Evolutionary conservation across 1,140 invertebrate genomes (phyloP).

Genomic region (Vollenhovia emeryi): DNA sequence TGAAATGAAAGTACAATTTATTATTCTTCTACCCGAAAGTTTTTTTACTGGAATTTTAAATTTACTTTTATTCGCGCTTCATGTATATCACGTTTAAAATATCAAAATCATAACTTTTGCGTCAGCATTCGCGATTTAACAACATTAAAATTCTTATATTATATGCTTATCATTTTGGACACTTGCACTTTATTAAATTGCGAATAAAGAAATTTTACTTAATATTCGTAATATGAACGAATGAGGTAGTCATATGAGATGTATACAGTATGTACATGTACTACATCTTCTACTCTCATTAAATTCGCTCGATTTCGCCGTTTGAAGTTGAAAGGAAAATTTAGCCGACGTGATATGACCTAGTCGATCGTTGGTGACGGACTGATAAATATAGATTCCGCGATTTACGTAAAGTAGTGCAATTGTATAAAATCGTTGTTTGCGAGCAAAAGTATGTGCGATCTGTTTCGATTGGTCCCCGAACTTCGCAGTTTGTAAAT

Average conservation of each 20-base stretch:
- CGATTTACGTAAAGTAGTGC: not conserved
- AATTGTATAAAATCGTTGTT: not conserved
- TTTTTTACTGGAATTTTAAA: not conserved
- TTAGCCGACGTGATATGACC: not conserved
- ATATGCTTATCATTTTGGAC: not conserved
- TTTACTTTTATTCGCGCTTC: not conserved
- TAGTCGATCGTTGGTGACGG: not conserved
- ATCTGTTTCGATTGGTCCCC: conserved; percentile 58
- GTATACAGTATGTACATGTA: not conserved
- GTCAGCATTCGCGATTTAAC: not conserved
- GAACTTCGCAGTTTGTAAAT: conserved; percentile 33
- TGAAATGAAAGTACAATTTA: not conserved
- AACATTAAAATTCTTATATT: not conserved
- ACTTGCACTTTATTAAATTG: not conserved
- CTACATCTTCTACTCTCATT: not conserved
- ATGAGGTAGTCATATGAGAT: not conserved
- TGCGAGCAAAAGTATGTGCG: not conserved
- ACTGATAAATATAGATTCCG: not conserved
- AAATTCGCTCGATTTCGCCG: not conserved
- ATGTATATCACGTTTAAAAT: not conserved
- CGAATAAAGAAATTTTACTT: not conserved
- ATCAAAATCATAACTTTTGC: not conserved
- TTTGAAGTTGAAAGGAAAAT: not conserved
- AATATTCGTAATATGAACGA: not conserved
- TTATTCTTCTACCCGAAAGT: not conserved